phyloP scores from a whole-genome alignment of 2,888 invertebrate species.

The Exocentrus adspersus region DNA sequence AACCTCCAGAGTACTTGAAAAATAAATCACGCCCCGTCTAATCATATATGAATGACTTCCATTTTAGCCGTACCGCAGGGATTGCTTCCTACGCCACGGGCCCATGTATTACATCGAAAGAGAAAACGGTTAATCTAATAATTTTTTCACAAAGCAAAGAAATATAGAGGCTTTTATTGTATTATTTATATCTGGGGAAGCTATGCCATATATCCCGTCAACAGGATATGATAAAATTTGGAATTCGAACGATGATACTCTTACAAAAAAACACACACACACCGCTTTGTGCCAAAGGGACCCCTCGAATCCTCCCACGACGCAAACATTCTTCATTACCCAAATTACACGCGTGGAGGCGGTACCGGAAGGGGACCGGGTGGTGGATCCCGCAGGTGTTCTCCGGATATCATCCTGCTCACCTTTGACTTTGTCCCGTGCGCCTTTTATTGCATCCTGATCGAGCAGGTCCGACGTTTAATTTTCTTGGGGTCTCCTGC shows the following conservation, averaged over 20 bases:
- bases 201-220: no score
- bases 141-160: background rate
- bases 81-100: background rate
- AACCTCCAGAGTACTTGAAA: conserved; percentile 43
- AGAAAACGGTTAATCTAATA: background rate
- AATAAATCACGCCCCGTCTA: conserved; percentile 48
- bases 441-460: conserved; percentile 27
- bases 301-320: background rate
- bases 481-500: conserved; percentile 33
- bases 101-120: background rate
- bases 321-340: conserved; percentile 16
- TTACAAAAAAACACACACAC: background rate
- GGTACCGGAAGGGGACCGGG: background rate
- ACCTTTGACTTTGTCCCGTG: conserved; percentile 32
- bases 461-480: conserved; percentile 27
- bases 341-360: conserved; percentile 19
- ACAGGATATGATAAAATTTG: no score
- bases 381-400: conserved; percentile 26
- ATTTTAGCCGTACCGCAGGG: conserved; percentile 7
- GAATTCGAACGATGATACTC: no score
- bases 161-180: no score
- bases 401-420: conserved; percentile 25
- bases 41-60: conserved; percentile 48
- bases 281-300: background rate
- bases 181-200: no score